These are phyloP conservation scores for Sigmodon hispidus DNA, from an alignment of 2,113 vertebrate genomes.

Conservation along the genomic window DNA sequence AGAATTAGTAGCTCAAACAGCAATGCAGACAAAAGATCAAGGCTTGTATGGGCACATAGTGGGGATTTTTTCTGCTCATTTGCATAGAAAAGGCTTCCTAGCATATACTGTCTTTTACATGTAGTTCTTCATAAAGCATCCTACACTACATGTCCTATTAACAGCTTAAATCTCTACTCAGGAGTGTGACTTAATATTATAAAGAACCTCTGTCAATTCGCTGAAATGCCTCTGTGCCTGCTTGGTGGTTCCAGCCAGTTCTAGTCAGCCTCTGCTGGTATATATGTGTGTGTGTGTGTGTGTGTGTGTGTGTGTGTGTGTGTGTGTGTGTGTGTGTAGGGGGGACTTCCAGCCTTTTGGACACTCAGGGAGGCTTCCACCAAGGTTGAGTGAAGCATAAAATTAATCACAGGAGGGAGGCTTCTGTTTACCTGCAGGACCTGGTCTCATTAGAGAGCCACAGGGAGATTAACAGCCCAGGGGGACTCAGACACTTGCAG, in stretches of 20 bases:
- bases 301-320: too few species aligned
- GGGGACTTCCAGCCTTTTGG: too few species aligned
- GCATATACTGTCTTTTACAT: not conserved
- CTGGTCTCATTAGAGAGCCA: not conserved
- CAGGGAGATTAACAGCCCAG: not conserved
- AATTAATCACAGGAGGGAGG: not conserved
- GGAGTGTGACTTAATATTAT: not conserved
- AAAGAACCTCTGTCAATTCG: not conserved
- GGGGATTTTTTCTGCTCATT: not conserved
- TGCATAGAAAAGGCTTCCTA: not conserved
- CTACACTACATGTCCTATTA: not conserved
- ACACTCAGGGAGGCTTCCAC: too few species aligned
- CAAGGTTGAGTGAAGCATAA: not conserved
- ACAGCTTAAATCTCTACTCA: not conserved
- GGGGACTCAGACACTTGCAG: not conserved
- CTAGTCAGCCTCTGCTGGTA: not conserved
- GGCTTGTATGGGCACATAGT: not conserved
- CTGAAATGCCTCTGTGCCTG: too few species aligned
- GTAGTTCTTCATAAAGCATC: not conserved
- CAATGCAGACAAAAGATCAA: not conserved
- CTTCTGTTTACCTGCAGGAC: not conserved
- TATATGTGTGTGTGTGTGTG: not conserved
- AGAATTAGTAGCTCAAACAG: not conserved
- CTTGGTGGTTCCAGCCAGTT: not conserved
- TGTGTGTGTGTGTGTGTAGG: too few species aligned